Percentiles rank a stretch among this genome's conserved stretches.
phyloP scores from a whole-genome alignment of 2,888 invertebrate genomes.

The Amiota minor region DNA sequence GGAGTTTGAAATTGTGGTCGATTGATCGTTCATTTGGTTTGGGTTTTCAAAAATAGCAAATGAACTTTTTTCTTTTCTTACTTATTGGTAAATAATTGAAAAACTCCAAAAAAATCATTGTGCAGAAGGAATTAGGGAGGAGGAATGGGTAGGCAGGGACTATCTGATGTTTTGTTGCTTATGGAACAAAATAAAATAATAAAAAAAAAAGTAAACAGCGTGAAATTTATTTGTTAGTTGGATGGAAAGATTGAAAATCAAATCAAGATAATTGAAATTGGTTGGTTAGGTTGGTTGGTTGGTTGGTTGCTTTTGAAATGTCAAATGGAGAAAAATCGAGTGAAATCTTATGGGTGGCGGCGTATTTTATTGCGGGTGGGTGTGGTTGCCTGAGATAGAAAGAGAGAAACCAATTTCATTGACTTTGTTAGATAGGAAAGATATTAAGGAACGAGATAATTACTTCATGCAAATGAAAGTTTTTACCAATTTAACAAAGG shows the following conservation, averaged over 20 bases:
- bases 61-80: not conserved
- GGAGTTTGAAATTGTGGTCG: slow-evolving; percentile 2
- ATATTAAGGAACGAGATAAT: too few relatives aligned
- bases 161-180: too few relatives aligned
- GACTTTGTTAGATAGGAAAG: not conserved
- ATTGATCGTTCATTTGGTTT: not conserved
- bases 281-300: too few relatives aligned
- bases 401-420: not conserved
- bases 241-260: slow-evolving; percentile 9
- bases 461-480: too few relatives aligned
- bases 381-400: not conserved
- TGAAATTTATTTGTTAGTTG: slow-evolving; percentile 21
- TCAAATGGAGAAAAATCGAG: slow-evolving; percentile 14
- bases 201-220: slow-evolving; percentile 8
- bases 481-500: too few relatives aligned
- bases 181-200: too few relatives aligned
- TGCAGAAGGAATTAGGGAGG: too few relatives aligned
- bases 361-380: not conserved
- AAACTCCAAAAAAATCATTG: not conserved
- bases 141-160: too few relatives aligned
- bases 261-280: slow-evolving; percentile 20
- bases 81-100: slow-evolving; percentile 23
- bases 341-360: slow-evolving; percentile 9
- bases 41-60: not conserved
- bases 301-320: slow-evolving; percentile 18